A percentile compares a stretch with the other conserved stretches of the same genome.
phyloP scores from a whole-genome alignment of 2,113 vertebrate species.

The Rallus limicola region DNA sequence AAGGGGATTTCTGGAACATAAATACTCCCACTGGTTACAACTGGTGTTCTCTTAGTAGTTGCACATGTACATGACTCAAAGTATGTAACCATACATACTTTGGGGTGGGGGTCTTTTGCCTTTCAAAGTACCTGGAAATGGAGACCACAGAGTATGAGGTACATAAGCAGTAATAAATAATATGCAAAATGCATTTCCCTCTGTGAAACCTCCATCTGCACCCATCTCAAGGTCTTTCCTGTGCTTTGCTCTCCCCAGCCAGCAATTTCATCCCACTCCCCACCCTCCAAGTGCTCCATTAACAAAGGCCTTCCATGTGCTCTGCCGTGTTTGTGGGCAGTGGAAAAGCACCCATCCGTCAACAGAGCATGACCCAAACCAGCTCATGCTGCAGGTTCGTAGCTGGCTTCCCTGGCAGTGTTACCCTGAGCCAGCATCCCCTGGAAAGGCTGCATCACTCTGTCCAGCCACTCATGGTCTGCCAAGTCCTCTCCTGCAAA shows the following conservation, averaged over 20 bases:
- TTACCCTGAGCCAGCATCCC: too few relatives aligned
- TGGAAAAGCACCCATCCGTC: background rate
- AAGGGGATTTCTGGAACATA: background rate
- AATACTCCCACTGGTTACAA: background rate
- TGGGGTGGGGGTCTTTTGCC: too few relatives aligned
- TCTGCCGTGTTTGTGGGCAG: background rate
- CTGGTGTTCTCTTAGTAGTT: background rate
- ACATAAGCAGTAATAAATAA: background rate
- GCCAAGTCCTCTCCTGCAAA: background rate
- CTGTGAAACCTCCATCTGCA: background rate
- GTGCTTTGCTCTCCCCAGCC: background rate
- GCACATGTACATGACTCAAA: background rate
- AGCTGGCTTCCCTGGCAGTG: background rate
- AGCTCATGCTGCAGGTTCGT: background rate
- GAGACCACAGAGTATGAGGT: background rate
- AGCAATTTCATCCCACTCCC: background rate
- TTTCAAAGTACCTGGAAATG: background rate
- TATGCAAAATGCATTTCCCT: background rate
- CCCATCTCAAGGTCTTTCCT: background rate
- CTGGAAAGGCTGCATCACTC: too few relatives aligned
- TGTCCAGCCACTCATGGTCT: accelerated
- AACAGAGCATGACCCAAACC: background rate
- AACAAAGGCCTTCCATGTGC: background rate
- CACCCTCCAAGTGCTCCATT: background rate
- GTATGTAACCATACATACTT: background rate